Conservation (phyloP, 2,888 invertebrate species). For the Idaea aversata region DNA sequence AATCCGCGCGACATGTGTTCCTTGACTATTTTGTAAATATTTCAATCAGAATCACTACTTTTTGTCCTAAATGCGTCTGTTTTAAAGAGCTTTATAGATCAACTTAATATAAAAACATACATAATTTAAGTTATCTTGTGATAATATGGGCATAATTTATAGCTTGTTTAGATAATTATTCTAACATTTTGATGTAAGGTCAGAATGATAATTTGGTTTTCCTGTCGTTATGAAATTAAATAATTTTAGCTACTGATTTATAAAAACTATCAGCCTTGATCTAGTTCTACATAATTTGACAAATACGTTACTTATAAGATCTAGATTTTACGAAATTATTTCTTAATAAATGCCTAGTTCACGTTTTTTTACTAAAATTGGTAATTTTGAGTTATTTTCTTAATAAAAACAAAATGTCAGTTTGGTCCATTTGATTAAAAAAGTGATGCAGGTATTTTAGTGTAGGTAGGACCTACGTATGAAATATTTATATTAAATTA, state of each 20-base stretch:
- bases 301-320: not conserved
- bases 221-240: slow-evolving; percentile 26
- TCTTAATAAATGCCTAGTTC: not conserved
- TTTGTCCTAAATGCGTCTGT: too few relatives aligned
- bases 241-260: slow-evolving; percentile 12
- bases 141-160: not conserved
- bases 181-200: slow-evolving; percentile 9
- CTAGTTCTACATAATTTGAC: not conserved
- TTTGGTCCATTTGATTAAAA: too few relatives aligned
- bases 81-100: not conserved
- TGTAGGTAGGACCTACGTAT: too few relatives aligned
- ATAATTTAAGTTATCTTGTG: not conserved
- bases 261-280: not conserved
- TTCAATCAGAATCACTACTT: too few relatives aligned
- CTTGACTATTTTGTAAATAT: too few relatives aligned
- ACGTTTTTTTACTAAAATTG: too few relatives aligned
- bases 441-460: too few relatives aligned
- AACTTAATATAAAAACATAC: not conserved
- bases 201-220: slow-evolving; percentile 15
- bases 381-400: too few relatives aligned
- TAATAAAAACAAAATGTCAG: too few relatives aligned
- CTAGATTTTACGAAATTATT: not conserved
- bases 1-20: too few relatives aligned
- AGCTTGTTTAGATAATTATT: slow-evolving; percentile 8
- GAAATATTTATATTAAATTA: too few relatives aligned